phyloP scores from a whole-genome alignment of 1,140 invertebrate genomes.

The Propsilocerus akamusi region DNA sequence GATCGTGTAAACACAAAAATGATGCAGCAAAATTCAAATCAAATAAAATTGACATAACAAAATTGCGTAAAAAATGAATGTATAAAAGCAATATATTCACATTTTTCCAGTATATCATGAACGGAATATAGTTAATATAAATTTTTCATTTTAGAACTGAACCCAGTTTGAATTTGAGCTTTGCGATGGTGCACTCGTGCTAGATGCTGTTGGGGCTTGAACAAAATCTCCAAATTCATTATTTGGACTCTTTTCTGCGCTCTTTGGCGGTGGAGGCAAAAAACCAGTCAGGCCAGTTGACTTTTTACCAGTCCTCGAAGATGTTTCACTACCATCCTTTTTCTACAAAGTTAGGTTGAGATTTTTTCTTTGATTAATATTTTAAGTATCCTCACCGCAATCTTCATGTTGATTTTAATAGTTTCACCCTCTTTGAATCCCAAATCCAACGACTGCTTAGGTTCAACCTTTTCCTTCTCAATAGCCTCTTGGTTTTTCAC shows the following conservation, averaged over 20 bases:
- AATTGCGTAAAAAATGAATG: no score
- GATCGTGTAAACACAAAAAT: no score
- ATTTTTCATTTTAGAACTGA: conserved; percentile 41
- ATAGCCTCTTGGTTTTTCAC: conserved; percentile 80
- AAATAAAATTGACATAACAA: no score
- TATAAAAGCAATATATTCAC: no score
- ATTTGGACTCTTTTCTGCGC: conserved; percentile 42
- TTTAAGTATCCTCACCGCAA: conserved; percentile 50
- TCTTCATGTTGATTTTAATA: conserved; percentile 97
- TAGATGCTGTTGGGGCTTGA: conserved; percentile 33
- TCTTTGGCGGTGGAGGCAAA: conserved; percentile 70
- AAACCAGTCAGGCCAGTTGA: conserved; percentile 30
- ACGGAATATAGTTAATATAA: no score
- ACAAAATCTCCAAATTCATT: conserved; percentile 66
- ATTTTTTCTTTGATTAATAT: conserved; percentile 2
- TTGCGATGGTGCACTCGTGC: conserved; percentile 7
- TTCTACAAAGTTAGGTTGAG: conserved; percentile 34
- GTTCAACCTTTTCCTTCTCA: conserved; percentile 55
- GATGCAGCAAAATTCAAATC: no score
- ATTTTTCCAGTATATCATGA: no score
- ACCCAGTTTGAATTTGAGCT: conserved; percentile 47
- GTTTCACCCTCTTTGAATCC: conserved; percentile 97
- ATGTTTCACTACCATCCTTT: conserved; percentile 64
- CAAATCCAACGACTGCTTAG: conserved; percentile 76
- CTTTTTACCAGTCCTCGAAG: conserved; percentile 38